Evolutionary conservation across 2,888 invertebrate species (phyloP).

Genomic region (Heliconius cydno): DNA sequence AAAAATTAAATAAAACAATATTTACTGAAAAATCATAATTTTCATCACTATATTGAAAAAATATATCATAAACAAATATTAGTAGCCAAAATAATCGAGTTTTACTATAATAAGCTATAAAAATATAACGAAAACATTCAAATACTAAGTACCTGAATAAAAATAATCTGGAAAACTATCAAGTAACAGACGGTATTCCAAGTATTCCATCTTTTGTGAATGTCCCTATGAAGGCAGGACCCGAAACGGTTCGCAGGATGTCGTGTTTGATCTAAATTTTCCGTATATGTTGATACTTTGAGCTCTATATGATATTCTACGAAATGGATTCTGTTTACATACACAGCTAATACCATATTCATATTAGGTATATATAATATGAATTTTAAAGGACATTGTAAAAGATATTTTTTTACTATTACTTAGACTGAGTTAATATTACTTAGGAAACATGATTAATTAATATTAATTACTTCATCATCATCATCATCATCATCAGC

Average conservation of each 20-base stretch:
- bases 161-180: not conserved
- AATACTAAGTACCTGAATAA: not conserved
- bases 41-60: no score
- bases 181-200: not conserved
- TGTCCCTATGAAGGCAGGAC: slow-evolving; percentile 48
- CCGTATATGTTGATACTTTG: slow-evolving; percentile 57
- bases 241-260: slow-evolving; percentile 58
- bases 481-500: no score
- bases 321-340: slow-evolving; percentile 47
- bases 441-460: no score
- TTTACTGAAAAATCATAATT: no score
- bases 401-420: not conserved
- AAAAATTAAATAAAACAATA: no score
- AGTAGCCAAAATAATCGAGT: no score
- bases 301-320: slow-evolving; percentile 58
- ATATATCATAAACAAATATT: no score
- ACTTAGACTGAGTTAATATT: not conserved
- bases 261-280: slow-evolving; percentile 76
- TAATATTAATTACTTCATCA: no score
- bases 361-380: not conserved
- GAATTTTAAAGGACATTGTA: not conserved
- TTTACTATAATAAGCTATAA: not conserved
- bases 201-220: slow-evolving; percentile 38
- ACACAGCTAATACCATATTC: slow-evolving; percentile 39
- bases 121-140: not conserved